These are phyloP conservation scores for Taenaris catops DNA, from an alignment of 2,888 invertebrate genomes.

Conservation along the genomic window DNA sequence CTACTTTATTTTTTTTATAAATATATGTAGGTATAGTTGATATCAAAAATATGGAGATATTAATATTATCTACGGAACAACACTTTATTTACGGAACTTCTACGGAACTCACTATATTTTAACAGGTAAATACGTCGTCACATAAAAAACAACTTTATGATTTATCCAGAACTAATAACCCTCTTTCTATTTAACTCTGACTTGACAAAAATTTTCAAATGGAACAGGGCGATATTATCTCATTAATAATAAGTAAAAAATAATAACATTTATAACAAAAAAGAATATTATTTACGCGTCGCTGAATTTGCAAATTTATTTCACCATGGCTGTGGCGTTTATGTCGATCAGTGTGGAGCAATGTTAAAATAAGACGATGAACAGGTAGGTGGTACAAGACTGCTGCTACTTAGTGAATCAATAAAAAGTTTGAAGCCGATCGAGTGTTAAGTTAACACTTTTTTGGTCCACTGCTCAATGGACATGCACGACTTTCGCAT, in stretches of 20 bases:
- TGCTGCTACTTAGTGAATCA: constrained; percentile 34
- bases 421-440: constrained; percentile 49
- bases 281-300: constrained; percentile 22
- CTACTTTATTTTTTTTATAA: no score
- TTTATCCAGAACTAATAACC: constrained; percentile 14
- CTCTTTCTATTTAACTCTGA: constrained; percentile 6
- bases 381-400: background rate
- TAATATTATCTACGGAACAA: background rate
- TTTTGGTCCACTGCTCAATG: constrained; percentile 59
- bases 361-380: constrained; percentile 10
- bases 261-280: constrained; percentile 17
- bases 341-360: constrained; percentile 2
- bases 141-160: constrained; percentile 5
- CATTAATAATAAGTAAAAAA: constrained; percentile 7
- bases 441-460: constrained; percentile 52
- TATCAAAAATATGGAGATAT: no score
- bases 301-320: constrained; percentile 23
- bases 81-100: no score
- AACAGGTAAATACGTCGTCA: no score
- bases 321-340: constrained; percentile 12
- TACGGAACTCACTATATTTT: no score
- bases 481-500: constrained; percentile 76
- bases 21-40: no score
- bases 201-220: constrained; percentile 10
- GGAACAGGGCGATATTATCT: constrained; percentile 4